These are phyloP conservation scores for Proctacanthus coquilletti DNA, from an alignment of 1,140 invertebrate genomes.

Conservation along the genomic window DNA sequence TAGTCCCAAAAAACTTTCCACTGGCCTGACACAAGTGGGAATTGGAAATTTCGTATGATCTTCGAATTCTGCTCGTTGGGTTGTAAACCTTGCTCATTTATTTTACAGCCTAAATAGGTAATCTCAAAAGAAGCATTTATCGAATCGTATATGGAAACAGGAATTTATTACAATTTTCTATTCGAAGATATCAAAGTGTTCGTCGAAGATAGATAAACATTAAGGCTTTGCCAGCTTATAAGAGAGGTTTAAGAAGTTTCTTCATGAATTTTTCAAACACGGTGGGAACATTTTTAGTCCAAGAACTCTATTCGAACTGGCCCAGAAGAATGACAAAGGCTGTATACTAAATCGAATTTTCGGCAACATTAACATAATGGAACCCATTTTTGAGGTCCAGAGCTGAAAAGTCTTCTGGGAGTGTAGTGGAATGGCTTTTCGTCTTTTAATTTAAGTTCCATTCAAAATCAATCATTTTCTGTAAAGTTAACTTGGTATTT, in stretches of 20 bases:
- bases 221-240: slow-evolving; percentile 6
- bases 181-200: slow-evolving; percentile 4
- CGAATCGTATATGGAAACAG: no score
- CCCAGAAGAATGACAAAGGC: slow-evolving; percentile 10
- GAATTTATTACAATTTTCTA: slow-evolving; percentile 13
- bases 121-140: no score
- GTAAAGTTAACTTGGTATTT: no score
- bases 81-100: slow-evolving; percentile 13
- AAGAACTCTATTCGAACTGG: slow-evolving; percentile 12
- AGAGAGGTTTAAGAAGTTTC: slow-evolving; percentile 9
- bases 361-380: slow-evolving; percentile 9
- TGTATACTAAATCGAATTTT: slow-evolving; percentile 8
- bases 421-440: no score
- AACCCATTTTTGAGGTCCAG: slow-evolving; percentile 8
- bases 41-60: slow-evolving; percentile 8
- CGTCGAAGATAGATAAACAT: slow-evolving; percentile 7
- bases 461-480: no score
- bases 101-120: slow-evolving; percentile 11
- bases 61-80: slow-evolving; percentile 15
- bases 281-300: slow-evolving; percentile 8
- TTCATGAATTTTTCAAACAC: slow-evolving; percentile 15
- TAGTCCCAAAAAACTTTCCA: slow-evolving; percentile 13
- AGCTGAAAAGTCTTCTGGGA: slow-evolving; percentile 7
- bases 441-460: no score
- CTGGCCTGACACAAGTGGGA: slow-evolving; percentile 6